Conservation (phyloP, 1,140 invertebrate species). For the Zaprionus taronus region DNA sequence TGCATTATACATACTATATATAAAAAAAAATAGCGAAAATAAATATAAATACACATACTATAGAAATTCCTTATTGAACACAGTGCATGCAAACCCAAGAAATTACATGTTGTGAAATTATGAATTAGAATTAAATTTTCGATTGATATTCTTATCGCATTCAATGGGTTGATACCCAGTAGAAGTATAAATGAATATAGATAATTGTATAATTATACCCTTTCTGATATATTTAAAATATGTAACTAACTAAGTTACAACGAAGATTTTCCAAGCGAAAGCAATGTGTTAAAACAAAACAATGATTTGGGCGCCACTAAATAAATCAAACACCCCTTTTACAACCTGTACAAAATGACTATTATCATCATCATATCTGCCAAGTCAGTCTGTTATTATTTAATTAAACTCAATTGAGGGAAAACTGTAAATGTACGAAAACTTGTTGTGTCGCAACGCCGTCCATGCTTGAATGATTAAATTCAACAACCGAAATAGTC, state of each 20-base stretch:
- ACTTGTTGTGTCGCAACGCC: no score
- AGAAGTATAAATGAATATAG: not conserved
- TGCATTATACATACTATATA: no score
- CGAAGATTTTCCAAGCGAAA: not conserved
- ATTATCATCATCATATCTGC: not conserved
- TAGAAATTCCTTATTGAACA: no score
- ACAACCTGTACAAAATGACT: not conserved
- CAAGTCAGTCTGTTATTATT: not conserved
- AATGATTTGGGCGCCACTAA: not conserved
- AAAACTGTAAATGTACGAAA: not conserved
- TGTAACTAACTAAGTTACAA: not conserved
- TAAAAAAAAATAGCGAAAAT: no score
- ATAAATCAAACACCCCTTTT: not conserved
- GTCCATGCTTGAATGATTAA: no score
- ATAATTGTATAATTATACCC: not conserved
- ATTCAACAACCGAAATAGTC: not conserved
- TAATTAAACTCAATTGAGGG: not conserved
- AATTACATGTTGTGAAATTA: not conserved
- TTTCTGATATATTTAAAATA: not conserved
- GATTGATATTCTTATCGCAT: not conserved
- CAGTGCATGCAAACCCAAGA: not conserved
- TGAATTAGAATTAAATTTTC: not conserved
- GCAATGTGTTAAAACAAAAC: not conserved
- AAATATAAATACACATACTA: no score
- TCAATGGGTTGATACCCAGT: not conserved